phyloP scores from a whole-genome alignment of 2,797 vertebrate genomes.

The Fistularia commersonii region DNA sequence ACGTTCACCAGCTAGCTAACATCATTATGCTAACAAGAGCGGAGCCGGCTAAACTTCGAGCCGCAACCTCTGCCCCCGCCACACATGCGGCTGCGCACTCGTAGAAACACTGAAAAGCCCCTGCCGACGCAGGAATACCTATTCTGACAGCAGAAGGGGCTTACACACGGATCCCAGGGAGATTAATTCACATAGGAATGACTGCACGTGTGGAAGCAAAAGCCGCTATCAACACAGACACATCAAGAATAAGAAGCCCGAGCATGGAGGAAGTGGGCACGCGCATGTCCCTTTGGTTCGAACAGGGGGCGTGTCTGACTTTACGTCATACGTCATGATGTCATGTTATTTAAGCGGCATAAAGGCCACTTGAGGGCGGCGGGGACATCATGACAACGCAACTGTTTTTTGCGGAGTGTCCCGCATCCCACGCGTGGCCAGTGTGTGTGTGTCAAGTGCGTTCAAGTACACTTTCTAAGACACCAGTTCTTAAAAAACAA shows the following conservation, averaged over 20 bases:
- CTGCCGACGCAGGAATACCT: constrained; percentile 20
- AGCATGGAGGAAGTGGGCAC: constrained; percentile 57
- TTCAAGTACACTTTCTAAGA: too few relatives aligned
- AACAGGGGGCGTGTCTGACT: constrained; percentile 22
- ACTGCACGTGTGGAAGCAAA: constrained; percentile 70
- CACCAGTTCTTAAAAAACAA: too few relatives aligned
- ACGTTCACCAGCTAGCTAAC: constrained; percentile 57
- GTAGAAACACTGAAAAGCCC: neutral
- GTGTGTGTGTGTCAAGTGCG: too few relatives aligned
- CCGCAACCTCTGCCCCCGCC: constrained; percentile 30
- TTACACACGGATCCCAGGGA: constrained; percentile 13
- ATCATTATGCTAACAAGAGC: constrained; percentile 51
- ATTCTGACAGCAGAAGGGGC: constrained; percentile 26
- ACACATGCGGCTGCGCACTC: constrained; percentile 18
- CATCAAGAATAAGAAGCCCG: constrained; percentile 30
- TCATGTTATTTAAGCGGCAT: neutral
- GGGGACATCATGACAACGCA: too few relatives aligned
- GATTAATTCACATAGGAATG: constrained; percentile 56
- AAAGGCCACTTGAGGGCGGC: too few relatives aligned
- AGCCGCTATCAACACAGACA: constrained; percentile 71
- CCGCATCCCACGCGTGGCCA: too few relatives aligned
- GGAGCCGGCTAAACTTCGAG: constrained; percentile 68
- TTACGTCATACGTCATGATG: constrained; percentile 10
- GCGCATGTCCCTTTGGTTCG: constrained; percentile 33
- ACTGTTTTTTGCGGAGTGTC: too few relatives aligned